Base-by-base conservation (phyloP, 2,797 vertebrate species). In the Halcyon leucocephala region DNA sequence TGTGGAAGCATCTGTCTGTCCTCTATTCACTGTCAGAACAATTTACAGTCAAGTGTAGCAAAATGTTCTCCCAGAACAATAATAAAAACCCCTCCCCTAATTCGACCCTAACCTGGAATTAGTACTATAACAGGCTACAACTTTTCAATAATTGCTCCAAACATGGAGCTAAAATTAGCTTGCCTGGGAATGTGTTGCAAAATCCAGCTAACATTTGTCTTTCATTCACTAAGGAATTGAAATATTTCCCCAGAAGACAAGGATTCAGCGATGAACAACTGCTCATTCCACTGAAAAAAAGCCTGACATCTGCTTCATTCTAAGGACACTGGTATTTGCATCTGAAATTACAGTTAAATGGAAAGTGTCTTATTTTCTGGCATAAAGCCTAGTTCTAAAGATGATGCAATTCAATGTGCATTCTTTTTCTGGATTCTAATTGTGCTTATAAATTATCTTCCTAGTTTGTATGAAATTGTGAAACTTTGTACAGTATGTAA, bases 231-330 rank as follows among this genome's bases (percentile, higher is more conserved):
- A 88, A 91, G 19, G 58, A 52, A 62, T 49, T 79, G 60, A 95
- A 90, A 93, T 82, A 90, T 74, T 89, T 90, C n/a, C 92, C 58
- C 83, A 90, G 70, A 96, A 91, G 72, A 91, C 62, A 91, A 89
- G 48, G 82, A 97, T 90, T 93, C 69, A 83, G 51, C 89, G 51
- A 81, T 54, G 60, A 97, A 88, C 86, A 93, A 83, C 93, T 90
- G 64, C 42, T 93, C 42, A 73, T 93, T 82, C 66, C 54, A 39
- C 67, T 73, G 82, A 82, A 89, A 91, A 87, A 89, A 77, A 86
- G 78, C 52, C 44, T 69, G 93, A 96, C 94, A 97, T 96, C 95
- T 96, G 96, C 35, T 96, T 95, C 84, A 66, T 96, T 96, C 89
- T 86, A 79, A 82, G 79, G 72, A 94, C 72, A 78, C 22, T 87